phyloP scores from a whole-genome alignment of 1,140 invertebrate species.

The Drepana arcuata region DNA sequence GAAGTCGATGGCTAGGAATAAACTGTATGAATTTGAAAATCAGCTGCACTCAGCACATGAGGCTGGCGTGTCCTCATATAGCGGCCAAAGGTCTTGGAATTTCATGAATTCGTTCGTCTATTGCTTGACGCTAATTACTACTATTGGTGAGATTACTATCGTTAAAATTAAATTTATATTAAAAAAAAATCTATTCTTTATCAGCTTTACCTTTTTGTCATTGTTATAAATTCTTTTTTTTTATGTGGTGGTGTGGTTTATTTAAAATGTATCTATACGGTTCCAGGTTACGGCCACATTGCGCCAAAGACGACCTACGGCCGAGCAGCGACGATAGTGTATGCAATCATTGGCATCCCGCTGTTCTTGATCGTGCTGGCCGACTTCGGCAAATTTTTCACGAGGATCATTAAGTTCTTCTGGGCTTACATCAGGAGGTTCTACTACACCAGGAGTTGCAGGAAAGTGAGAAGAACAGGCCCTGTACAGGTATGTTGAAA shows the following conservation, averaged over 20 bases:
- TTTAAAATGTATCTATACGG: too few relatives aligned
- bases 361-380: slow-evolving; percentile 91
- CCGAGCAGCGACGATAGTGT: slow-evolving; percentile 90
- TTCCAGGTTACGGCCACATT: slow-evolving; percentile 94
- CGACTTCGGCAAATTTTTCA: slow-evolving; percentile 95
- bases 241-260: too few relatives aligned
- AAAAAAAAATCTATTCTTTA: slow-evolving; percentile 3
- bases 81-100: slow-evolving; percentile 89
- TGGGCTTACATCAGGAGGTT: slow-evolving; percentile 91
- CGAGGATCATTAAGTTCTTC: slow-evolving; percentile 92
- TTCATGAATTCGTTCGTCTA: slow-evolving; percentile 95
- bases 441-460: slow-evolving; percentile 88
- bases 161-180: slow-evolving; percentile 1
- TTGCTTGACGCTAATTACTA: slow-evolving; percentile 92
- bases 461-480: slow-evolving; percentile 80
- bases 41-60: slow-evolving; percentile 88
- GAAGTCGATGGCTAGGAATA: slow-evolving; percentile 86
- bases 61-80: slow-evolving; percentile 84
- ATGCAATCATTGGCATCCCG: slow-evolving; percentile 96
- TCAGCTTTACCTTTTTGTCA: slow-evolving; percentile 1
- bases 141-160: slow-evolving; percentile 84
- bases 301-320: slow-evolving; percentile 89
- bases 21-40: slow-evolving; percentile 88
- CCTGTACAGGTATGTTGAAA: slow-evolving; percentile 81
- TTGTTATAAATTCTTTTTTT: slow-evolving; percentile 1